A percentile compares a stretch with the other conserved stretches of the same genome.
Conservation (phyloP, 2,797 vertebrate species). For the Pitangus sulphuratus region DNA sequence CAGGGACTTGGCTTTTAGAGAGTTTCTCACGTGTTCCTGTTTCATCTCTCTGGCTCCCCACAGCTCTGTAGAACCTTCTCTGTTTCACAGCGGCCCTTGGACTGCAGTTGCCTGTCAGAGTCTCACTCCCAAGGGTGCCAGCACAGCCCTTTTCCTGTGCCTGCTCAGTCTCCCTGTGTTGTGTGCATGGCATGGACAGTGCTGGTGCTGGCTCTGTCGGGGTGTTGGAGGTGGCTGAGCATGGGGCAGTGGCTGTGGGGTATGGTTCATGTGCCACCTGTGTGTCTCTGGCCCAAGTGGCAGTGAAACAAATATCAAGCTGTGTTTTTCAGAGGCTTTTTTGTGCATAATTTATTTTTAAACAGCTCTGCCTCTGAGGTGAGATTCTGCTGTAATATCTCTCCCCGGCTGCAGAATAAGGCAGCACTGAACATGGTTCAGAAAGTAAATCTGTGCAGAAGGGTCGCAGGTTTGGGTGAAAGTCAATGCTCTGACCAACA, state of each 20-base stretch:
- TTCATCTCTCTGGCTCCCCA: neutral
- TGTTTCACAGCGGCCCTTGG: neutral
- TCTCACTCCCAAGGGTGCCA: too few relatives aligned
- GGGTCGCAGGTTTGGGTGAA: neutral
- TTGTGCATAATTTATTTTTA: neutral
- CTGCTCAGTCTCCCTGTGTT: neutral
- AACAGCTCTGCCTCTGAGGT: neutral
- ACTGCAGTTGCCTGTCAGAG: neutral
- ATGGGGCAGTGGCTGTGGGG: fast-evolving
- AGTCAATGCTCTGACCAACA: neutral
- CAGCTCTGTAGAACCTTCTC: neutral
- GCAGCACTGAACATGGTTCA: neutral
- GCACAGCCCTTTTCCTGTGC: neutral
- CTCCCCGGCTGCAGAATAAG: neutral
- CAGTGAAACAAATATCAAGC: neutral
- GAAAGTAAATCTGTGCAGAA: neutral
- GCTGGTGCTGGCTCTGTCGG: too few relatives aligned
- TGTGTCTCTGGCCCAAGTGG: neutral
- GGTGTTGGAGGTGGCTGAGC: neutral
- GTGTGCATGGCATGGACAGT: neutral
- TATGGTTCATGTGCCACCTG: fast-evolving
- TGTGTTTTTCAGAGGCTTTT: neutral
- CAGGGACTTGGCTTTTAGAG: too few relatives aligned
- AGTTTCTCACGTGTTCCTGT: neutral
- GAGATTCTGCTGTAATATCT: neutral